Base-by-base conservation (phyloP, 2,888 invertebrate genomes). In the Eupithecia dodoneata region DNA sequence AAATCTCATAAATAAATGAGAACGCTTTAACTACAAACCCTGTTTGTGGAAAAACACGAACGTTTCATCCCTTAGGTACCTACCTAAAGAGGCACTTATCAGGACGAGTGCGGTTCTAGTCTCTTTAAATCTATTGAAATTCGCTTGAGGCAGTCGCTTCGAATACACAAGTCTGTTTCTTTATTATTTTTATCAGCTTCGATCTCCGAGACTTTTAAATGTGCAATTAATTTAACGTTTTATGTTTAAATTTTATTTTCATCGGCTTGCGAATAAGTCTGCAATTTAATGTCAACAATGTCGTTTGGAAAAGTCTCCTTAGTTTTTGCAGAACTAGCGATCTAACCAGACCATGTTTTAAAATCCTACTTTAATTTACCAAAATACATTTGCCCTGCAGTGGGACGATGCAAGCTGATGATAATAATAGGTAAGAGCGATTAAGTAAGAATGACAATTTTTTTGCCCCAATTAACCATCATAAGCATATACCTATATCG, bases 171-270 rank as follows among this genome's bases (percentile, higher is more conserved):
- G 10, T 30, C 30, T 30, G 30, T 30, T 30, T 63, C 63, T 30
- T 63, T 63, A 63, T 30, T 12, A 63, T 7, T 30, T 30, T 63
- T 63, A 63, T 63, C 63, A 63, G 63, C 30, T 63, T 30, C 63
- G 30, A 63, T 30, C 18, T 63, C 18, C 63, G 63, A 30, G 30
- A 63, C 63, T 59, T 59, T 13, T 66, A 66, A 66, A 66, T 42
- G 42, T 42, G 66, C 42, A 66, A 15, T 66, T 66, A 13, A 66
- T 42, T 72, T 66, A 42, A 42, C 42, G 41, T 66, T 66, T 66
- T 66, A 66, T 66, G 5, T 30, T 30, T 30, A 30, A 41, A 42
- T 41, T 42, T 66, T 15, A 15, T 63, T 30, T 18, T 3, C 30
- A 63, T 63, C 12, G 66, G 42, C 41, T 66, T 66, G 7, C 41